Evolutionary conservation across 2,888 invertebrate genomes (phyloP).

Genomic region (Nomada ruficornis): DNA sequence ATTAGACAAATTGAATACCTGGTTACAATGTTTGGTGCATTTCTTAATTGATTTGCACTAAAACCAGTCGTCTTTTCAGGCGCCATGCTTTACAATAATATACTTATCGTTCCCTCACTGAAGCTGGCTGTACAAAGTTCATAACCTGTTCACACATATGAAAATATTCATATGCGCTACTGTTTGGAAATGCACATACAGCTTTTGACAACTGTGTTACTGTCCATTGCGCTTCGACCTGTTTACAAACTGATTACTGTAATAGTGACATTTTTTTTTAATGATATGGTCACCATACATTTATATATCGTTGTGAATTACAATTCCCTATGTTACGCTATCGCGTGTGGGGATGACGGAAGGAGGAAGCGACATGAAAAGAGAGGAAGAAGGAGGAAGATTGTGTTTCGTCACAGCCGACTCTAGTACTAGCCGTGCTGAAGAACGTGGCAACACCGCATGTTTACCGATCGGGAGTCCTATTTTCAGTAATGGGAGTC

Average conservation of each 20-base stretch:
- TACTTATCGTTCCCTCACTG: slow-evolving; percentile 8
- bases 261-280: slow-evolving; percentile 10
- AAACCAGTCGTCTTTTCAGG: slow-evolving; percentile 68
- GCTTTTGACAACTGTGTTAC: slow-evolving; percentile 17
- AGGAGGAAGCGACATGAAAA: no score
- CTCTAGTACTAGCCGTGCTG: no score
- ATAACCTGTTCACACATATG: slow-evolving; percentile 24
- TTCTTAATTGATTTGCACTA: slow-evolving; percentile 73
- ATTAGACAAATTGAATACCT: slow-evolving; percentile 65
- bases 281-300: not conserved
- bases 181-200: not conserved
- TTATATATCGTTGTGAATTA: not conserved
- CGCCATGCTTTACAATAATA: slow-evolving; percentile 47
- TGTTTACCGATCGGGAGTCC: no score
- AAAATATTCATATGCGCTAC: not conserved
- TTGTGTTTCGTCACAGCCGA: no score
- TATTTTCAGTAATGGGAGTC: no score
- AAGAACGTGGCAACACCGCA: no score
- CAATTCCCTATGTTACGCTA: no score
- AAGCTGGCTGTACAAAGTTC: slow-evolving; percentile 44
- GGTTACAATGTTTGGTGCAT: slow-evolving; percentile 67
- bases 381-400: no score
- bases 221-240: not conserved
- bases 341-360: no score
- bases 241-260: slow-evolving; percentile 8